Evolutionary conservation across 1,140 invertebrate genomes (phyloP).

Genomic region (Harpegnathos saltator): DNA sequence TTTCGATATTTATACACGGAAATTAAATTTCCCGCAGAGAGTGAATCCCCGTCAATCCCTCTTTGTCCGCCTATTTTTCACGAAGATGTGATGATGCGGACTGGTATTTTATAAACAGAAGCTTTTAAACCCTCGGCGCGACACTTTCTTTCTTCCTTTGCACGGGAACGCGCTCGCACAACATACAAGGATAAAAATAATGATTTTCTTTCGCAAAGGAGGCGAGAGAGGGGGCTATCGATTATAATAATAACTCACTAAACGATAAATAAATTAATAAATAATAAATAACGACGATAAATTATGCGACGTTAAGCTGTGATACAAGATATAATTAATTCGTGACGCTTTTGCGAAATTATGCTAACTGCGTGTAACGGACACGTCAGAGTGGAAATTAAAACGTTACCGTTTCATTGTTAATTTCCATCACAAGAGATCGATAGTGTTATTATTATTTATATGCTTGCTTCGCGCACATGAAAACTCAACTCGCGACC

Average conservation of each 20-base stretch:
- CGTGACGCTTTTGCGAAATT: background rate
- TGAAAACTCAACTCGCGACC: too few species aligned
- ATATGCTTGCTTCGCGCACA: too few species aligned
- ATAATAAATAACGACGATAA: constrained; percentile 27
- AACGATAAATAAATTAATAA: background rate
- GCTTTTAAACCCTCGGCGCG: constrained; percentile 5
- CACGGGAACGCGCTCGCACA: background rate
- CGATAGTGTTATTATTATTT: too few species aligned
- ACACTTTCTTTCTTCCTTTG: background rate
- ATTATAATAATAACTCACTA: constrained; percentile 8
- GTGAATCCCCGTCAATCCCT: constrained; percentile 22
- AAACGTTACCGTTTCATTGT: background rate
- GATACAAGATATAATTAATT: background rate
- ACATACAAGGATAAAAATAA: background rate
- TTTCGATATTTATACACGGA: background rate
- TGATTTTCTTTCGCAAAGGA: background rate
- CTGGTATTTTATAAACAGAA: constrained; percentile 22
- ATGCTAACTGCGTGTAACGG: background rate
- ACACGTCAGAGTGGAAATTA: background rate
- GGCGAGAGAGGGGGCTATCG: background rate
- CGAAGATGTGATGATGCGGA: background rate
- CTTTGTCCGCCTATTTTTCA: background rate
- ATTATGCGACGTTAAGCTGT: background rate
- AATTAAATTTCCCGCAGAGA: background rate
- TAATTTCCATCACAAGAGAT: background rate